These are phyloP conservation scores for Mimumesa dahlbomi DNA, from an alignment of 2,888 invertebrate species.

Conservation along the genomic window DNA sequence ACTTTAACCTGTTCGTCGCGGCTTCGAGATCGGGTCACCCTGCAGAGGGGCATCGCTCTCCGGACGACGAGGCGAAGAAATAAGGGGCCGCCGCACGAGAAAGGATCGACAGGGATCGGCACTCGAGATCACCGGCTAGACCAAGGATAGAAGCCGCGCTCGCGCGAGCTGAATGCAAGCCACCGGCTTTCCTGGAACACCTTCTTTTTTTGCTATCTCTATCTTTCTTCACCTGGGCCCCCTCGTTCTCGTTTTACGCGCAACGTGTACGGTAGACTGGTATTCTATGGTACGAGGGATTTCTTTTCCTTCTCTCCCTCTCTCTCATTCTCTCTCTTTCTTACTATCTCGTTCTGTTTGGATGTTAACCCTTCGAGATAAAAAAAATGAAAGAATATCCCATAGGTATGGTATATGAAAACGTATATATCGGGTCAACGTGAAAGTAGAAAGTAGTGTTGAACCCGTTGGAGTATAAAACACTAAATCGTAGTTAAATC, in stretches of 20 bases:
- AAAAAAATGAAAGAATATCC: too few relatives aligned
- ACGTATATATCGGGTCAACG: constrained; percentile 31
- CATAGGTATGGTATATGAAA: too few relatives aligned
- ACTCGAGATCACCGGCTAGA: constrained; percentile 21
- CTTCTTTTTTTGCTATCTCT: constrained; percentile 3
- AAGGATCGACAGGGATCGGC: constrained; percentile 37
- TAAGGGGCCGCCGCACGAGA: constrained; percentile 26
- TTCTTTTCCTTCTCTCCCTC: too few relatives aligned
- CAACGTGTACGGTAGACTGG: too few relatives aligned
- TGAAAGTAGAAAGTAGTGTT: constrained; percentile 60
- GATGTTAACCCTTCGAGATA: background rate
- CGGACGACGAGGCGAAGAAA: constrained; percentile 8
- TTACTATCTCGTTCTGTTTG: too few relatives aligned
- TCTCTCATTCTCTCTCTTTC: background rate
- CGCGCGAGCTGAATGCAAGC: constrained; percentile 7
- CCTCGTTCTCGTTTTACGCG: background rate
- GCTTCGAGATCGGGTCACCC: constrained; percentile 51
- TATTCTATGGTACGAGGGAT: too few relatives aligned
- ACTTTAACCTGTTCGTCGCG: constrained; percentile 54
- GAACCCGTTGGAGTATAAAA: constrained; percentile 7
- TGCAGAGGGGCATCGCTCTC: constrained; percentile 33
- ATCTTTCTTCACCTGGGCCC: background rate
- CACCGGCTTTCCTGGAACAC: constrained; percentile 43
- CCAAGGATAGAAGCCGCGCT: constrained; percentile 20
- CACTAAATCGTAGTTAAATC: constrained; percentile 24